These are phyloP conservation scores for Psephotus haematonotus DNA, from an alignment of 2,113 vertebrate genomes.

Conservation along the genomic window DNA sequence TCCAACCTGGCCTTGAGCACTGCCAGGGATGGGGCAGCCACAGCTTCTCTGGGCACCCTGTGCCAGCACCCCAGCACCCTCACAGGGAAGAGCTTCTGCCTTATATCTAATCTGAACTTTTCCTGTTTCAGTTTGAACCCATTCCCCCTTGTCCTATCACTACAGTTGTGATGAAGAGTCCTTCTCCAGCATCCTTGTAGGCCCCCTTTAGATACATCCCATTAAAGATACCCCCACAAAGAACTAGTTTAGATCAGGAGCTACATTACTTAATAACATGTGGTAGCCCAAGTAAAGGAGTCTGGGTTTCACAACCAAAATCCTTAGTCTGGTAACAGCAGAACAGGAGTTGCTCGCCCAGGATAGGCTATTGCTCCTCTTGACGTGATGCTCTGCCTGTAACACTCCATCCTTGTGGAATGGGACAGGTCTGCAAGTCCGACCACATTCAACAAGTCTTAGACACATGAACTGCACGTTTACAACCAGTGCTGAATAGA, in stretches of 20 bases:
- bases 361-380: background rate
- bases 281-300: background rate
- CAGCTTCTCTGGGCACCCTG: no score
- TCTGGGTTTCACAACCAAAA: background rate
- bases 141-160: background rate
- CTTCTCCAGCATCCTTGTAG: background rate
- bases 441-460: background rate
- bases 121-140: background rate
- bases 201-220: background rate
- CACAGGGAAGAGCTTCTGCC: background rate
- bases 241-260: background rate
- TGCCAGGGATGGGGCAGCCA: no score
- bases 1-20: no score
- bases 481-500: background rate
- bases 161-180: background rate
- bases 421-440: background rate
- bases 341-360: background rate
- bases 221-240: background rate
- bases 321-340: background rate
- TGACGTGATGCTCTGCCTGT: background rate
- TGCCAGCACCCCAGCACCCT: no score
- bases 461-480: background rate
- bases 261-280: background rate
- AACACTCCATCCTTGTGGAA: accelerated
- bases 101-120: background rate